These are phyloP conservation scores for Syngnathoides biaculeatus DNA, from an alignment of 2,113 vertebrate species.

Conservation along the genomic window DNA sequence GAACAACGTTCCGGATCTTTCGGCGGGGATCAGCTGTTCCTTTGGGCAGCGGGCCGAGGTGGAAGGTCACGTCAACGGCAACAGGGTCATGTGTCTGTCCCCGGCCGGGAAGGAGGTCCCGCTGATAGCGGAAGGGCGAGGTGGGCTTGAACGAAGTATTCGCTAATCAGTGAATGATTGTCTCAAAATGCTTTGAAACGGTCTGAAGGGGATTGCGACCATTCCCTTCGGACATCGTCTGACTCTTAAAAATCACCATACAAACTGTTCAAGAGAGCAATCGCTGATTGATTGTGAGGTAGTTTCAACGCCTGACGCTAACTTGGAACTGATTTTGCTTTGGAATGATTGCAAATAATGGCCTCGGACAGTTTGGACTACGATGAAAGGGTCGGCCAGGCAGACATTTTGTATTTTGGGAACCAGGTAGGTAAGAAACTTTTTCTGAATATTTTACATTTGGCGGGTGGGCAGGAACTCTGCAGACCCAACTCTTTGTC, in stretches of 20 bases:
- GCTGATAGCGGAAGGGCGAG: conserved; percentile 84
- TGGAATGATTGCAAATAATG: too few species aligned
- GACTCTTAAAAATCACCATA: background rate
- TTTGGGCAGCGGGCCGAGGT: conserved; percentile 85
- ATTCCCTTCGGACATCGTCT: background rate
- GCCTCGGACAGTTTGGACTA: too few species aligned
- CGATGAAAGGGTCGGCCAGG: too few species aligned
- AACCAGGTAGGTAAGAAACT: background rate
- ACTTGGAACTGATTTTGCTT: background rate
- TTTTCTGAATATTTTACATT: too few species aligned
- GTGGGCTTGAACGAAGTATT: conserved; percentile 54
- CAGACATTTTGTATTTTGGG: too few species aligned
- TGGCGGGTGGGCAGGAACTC: background rate
- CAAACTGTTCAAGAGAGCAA: background rate
- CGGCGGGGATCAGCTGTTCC: conserved; percentile 80
- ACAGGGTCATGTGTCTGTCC: conserved; percentile 82
- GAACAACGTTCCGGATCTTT: conserved; percentile 84
- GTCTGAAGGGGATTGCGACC: background rate
- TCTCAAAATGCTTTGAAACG: background rate
- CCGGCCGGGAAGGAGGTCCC: conserved; percentile 85
- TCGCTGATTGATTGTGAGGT: background rate
- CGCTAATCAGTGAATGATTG: background rate
- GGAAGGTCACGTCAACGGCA: conserved; percentile 83
- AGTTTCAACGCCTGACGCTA: background rate
- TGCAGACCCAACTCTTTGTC: background rate